A percentile compares a stretch with the other conserved stretches of the same genome.
phyloP scores from a whole-genome alignment of 2,113 vertebrate species.

The Vombatus ursinus region DNA sequence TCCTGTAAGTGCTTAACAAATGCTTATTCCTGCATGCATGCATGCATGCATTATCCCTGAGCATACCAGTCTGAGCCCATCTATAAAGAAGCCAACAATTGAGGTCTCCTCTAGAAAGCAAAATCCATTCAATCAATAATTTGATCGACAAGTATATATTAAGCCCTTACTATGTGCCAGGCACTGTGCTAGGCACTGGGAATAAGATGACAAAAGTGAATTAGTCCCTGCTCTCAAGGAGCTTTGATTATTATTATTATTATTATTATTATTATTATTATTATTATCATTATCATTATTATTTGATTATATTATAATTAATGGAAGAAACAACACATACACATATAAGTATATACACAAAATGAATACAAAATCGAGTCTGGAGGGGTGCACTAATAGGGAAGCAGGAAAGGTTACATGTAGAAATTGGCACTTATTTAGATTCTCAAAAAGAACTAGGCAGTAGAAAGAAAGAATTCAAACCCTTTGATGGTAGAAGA shows the following conservation, averaged over 20 bases:
- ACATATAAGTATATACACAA: background rate
- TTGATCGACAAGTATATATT: conserved; percentile 53
- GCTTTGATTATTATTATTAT: background rate
- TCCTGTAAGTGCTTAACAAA: background rate
- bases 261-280: too few relatives aligned
- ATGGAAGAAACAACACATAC: background rate
- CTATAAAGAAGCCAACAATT: background rate
- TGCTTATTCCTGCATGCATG: conserved; percentile 24
- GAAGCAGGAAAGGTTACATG: background rate
- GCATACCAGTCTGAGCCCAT: conserved; percentile 6
- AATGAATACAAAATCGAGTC: background rate
- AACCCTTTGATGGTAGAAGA: background rate
- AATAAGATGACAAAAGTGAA: background rate
- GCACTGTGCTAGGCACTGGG: background rate
- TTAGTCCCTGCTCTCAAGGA: background rate
- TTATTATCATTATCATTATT: too few relatives aligned
- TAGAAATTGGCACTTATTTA: background rate
- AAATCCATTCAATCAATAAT: conserved; percentile 33
- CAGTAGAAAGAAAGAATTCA: background rate
- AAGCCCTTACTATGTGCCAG: conserved; percentile 25
- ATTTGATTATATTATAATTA: background rate
- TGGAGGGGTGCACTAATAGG: background rate
- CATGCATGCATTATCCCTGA: conserved; percentile 17
- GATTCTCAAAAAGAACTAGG: background rate
- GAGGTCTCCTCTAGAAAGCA: background rate